Base-by-base conservation (phyloP, 2,113 vertebrate genomes). In the Tetrao urogallus region DNA sequence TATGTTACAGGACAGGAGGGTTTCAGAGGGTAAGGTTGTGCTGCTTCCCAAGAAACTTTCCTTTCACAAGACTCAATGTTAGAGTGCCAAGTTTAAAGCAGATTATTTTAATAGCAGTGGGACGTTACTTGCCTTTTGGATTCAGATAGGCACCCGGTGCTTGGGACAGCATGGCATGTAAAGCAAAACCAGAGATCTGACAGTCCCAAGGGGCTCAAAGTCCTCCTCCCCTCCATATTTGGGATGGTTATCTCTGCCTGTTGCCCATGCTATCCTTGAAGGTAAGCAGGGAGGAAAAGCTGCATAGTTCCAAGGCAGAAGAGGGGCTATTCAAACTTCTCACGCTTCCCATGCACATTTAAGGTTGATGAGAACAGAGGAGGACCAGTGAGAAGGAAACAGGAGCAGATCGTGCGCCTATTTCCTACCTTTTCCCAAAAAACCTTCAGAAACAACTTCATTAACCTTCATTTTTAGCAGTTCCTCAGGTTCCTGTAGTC, bases 111-210 rank as follows among this genome's bases (percentile, higher is more conserved):
- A 87, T 66, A 25, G 10, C 54, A 78, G 28, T 21, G 52, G 40
- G 73, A 92, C 90, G 78, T 77, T 43, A 63, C 2, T 60, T 60
- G 32, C 40, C 70, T 58, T 52, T 69, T 40, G 52, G 22, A 89
- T 76, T 82, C 61, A 78, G 47, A 67, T 2, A 52, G 30, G 34
- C 6, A 78, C 48, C 21, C 57, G 19, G 12, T 50, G 60, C 56
- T 60, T 78, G 45, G 76, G 24, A 77, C 17, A 81, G 38, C 12
- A 54, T 8, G 8, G 13, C 30, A 47, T 42, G 36, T 48, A 30
- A 82, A 93, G 34, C 16, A 50, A 84, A 84, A 30, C 30, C 63
- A 47, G 60, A 70, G 36, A 67, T 47, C 13, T 69, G 38, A 93
- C 12, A 52, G 48, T 40, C n/a, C 22, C 17, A 25, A 57, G 15